These are phyloP conservation scores for Cyclophora punctaria DNA, from an alignment of 2,888 invertebrate genomes.

Conservation along the genomic window DNA sequence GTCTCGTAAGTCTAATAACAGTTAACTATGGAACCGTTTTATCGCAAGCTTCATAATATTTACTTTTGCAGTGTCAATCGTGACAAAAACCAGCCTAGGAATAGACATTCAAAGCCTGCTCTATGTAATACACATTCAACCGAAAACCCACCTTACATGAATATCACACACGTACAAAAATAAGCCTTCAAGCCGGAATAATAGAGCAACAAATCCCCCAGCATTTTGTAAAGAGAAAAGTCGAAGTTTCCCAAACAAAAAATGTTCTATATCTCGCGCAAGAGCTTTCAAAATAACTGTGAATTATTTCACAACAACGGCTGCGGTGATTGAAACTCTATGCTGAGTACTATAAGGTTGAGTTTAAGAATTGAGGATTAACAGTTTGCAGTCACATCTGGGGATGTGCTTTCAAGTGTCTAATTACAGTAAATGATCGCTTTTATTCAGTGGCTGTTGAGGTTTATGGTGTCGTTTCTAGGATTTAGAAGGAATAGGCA, in stretches of 20 bases:
- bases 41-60: not conserved
- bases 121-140: not conserved
- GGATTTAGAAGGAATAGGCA: not conserved
- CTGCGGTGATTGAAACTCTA: not conserved
- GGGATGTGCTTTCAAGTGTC: slow-evolving; percentile 12
- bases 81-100: slow-evolving; percentile 1
- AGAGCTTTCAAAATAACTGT: not conserved
- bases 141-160: not conserved
- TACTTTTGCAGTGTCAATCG: not conserved
- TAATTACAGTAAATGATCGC: slow-evolving; percentile 15
- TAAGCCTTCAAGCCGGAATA: not conserved
- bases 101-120: not conserved
- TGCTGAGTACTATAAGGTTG: not conserved
- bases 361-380: not conserved
- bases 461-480: not conserved
- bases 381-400: slow-evolving; percentile 16
- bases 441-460: not conserved
- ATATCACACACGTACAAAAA: not conserved
- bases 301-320: not conserved
- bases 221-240: not conserved
- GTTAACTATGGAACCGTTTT: too few species aligned
- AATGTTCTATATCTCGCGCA: not conserved
- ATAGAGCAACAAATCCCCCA: not conserved
- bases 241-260: not conserved
- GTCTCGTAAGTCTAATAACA: too few species aligned